phyloP scores from a whole-genome alignment of 2,888 invertebrate species.

The Dione vanillae region DNA sequence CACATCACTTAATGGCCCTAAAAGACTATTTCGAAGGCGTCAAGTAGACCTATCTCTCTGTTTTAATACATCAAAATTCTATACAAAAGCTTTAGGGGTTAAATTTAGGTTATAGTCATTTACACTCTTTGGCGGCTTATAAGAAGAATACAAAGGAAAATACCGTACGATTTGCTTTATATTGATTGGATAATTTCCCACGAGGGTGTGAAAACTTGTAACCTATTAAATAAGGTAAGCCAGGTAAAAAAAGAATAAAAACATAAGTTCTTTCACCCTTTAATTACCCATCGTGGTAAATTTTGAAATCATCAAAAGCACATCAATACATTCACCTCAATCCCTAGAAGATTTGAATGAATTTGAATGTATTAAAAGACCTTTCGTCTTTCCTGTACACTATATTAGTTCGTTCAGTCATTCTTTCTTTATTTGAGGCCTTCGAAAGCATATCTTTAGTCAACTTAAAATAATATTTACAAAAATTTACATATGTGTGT shows the following conservation, averaged over 20 bases:
- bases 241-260: conserved; percentile 16
- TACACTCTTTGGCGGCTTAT: not conserved
- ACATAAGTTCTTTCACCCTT: not conserved
- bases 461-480: not conserved
- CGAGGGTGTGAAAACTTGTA: not conserved
- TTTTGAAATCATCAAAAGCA: conserved; percentile 16
- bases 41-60: not conserved
- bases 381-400: not conserved
- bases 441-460: conserved; percentile 4
- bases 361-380: conserved; percentile 4
- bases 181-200: conserved; percentile 16
- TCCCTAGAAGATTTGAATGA: conserved; percentile 11
- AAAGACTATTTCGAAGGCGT: conserved; percentile 1
- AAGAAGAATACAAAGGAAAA: not conserved
- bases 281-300: conserved; percentile 15
- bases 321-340: not conserved
- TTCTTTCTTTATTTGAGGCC: conserved; percentile 15
- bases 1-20: conserved; percentile 18
- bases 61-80: conserved; percentile 2
- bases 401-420: not conserved
- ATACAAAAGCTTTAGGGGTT: conserved; percentile 7
- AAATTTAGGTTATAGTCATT: not conserved
- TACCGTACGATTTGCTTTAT: not conserved
- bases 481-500: conserved; percentile 13
- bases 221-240: not conserved